Percentiles rank a stretch among this genome's conserved stretches.
These are phyloP conservation scores for Eumerus sabulonum DNA, from an alignment of 2,888 invertebrate genomes.

Conservation along the genomic window DNA sequence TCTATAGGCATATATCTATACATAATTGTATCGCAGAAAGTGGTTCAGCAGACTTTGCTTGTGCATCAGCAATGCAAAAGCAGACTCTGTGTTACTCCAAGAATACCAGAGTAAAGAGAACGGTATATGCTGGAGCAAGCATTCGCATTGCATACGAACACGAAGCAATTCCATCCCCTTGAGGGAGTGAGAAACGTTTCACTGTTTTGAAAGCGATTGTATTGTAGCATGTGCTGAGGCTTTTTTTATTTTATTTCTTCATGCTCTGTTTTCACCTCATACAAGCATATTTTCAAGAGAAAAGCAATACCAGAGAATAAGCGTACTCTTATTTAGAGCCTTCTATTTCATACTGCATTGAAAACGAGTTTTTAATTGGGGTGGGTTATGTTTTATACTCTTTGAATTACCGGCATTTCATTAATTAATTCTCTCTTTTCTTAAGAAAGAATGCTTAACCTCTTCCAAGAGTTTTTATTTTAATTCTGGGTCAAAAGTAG, in stretches of 20 bases:
- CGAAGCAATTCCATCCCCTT: conserved; percentile 60
- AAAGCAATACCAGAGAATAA: conserved; percentile 43
- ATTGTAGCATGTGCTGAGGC: conserved; percentile 52
- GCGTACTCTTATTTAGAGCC: conserved; percentile 20
- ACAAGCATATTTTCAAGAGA: conserved; percentile 40
- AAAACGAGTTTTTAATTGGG: conserved; percentile 60
- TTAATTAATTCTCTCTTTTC: not conserved
- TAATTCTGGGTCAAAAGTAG: too few species aligned
- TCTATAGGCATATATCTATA: not conserved
- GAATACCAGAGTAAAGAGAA: conserved; percentile 56
- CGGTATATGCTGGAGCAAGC: conserved; percentile 25
- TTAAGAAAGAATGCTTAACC: too few species aligned
- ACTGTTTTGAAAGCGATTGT: not conserved
- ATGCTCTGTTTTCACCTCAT: not conserved
- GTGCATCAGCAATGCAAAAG: conserved; percentile 43
- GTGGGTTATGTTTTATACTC: conserved; percentile 63
- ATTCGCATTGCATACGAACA: conserved; percentile 38
- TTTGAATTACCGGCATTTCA: conserved; percentile 56
- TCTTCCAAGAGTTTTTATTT: too few species aligned
- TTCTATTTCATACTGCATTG: conserved; percentile 6
- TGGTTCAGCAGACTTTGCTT: conserved; percentile 57
- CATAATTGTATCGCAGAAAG: conserved; percentile 48
- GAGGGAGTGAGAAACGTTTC: conserved; percentile 64
- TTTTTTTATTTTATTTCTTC: conserved; percentile 50
- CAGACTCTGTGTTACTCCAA: conserved; percentile 48